Base-by-base conservation (phyloP, 2,888 invertebrate genomes). In the Cremastinae sp. region DNA sequence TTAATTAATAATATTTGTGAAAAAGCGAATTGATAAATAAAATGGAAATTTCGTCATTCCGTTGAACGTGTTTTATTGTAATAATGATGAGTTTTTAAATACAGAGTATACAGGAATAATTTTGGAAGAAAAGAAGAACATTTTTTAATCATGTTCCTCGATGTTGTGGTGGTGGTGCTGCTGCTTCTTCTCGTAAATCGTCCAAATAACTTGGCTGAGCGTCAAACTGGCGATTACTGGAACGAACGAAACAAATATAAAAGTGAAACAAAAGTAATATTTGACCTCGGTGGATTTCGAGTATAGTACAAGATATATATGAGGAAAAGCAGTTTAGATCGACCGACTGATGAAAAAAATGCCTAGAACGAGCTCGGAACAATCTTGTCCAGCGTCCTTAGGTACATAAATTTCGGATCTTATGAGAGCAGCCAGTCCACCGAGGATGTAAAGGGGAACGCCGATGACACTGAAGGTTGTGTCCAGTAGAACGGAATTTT, bases 401-500 rank as follows among this genome's bases (percentile, higher is more conserved):
- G 79, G 70, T 14, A 75, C 71, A 43, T 66, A 71, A 1, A 55
- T 0, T 0, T 37, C 35, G 4, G 74, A 56, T 77, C 85, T 80
- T 2, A 79, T 20, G 2, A 85, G 35, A 1, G 80, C 84, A 14
- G 73, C 49, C n/a, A 82, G 43, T 47, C 78, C 83, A 22, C 79
- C 83, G 51, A 79, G 75, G 12, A 81, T 62, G 58, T 84, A 78
- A 2, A 83, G 74, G 47, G 80, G 49, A 12, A 79, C 45, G 18
- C 85, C 85, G 9, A 83, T 41, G 3, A 59, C 41, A 43, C 81
- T 80, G 22, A 80, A 80, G 1, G 79, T 78, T 12, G 80, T 79
- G 72, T 84, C 83, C 59, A 82, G 68, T 20, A 79, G 49, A n/a
- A 76, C 73, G 55, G 74, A 79, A 74, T 81, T 74, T 56, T 81